These are phyloP conservation scores for Crenichthys baileyi DNA, from an alignment of 2,797 vertebrate species.

Conservation along the genomic window DNA sequence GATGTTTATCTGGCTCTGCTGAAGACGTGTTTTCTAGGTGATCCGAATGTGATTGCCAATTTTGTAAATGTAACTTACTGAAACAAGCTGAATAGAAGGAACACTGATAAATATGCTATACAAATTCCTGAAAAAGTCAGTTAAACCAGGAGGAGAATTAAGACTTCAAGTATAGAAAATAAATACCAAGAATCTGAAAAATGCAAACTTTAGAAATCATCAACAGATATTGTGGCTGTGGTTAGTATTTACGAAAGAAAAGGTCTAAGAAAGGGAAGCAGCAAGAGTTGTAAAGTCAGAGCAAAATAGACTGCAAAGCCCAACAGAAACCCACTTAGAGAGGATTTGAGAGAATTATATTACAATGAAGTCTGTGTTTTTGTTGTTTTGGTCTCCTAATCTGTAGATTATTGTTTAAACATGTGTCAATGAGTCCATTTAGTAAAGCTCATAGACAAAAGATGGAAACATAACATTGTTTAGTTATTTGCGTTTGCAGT, in stretches of 20 bases:
- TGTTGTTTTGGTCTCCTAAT: slow-evolving; percentile 24
- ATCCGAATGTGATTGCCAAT: neutral
- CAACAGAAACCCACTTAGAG: slow-evolving; percentile 41
- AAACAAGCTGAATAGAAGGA: neutral
- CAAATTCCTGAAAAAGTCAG: neutral
- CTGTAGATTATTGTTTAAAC: slow-evolving; percentile 25
- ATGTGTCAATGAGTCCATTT: slow-evolving; percentile 7
- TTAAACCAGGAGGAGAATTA: neutral
- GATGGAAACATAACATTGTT: neutral
- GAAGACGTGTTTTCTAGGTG: neutral
- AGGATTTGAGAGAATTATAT: slow-evolving; percentile 55
- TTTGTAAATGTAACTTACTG: neutral
- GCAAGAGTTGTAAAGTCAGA: neutral
- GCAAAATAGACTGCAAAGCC: slow-evolving; percentile 4
- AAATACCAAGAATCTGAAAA: neutral
- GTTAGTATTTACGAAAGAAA: neutral
- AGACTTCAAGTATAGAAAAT: neutral
- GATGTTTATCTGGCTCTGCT: neutral
- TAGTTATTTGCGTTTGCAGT: neutral
- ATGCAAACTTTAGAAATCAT: neutral
- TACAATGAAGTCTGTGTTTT: slow-evolving; percentile 10
- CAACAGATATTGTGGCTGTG: slow-evolving; percentile 7
- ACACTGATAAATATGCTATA: neutral
- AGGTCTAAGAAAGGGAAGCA: neutral
- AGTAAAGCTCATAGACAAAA: slow-evolving; percentile 7